phyloP scores from a whole-genome alignment of 1,140 invertebrate species.

The Coboldia fuscipes region DNA sequence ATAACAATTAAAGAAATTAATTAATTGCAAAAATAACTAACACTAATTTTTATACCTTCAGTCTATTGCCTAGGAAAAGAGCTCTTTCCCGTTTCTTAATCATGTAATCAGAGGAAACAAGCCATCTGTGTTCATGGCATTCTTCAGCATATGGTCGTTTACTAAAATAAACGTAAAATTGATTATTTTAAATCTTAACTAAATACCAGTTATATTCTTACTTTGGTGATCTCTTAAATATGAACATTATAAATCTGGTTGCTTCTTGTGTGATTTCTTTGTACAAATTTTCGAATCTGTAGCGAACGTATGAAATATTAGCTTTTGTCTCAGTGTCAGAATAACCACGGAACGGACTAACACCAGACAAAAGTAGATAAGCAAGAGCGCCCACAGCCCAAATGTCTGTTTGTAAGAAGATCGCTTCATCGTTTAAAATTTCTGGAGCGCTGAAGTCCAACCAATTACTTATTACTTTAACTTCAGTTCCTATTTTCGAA shows the following conservation, averaged over 20 bases:
- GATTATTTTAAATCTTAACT: conserved; percentile 7
- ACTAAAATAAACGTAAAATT: conserved; percentile 28
- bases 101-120: conserved; percentile 78
- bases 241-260: conserved; percentile 80
- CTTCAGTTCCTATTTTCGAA: conserved; percentile 50
- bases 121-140: conserved; percentile 88
- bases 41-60: conserved; percentile 32
- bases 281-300: conserved; percentile 83
- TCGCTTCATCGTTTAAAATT: conserved; percentile 64
- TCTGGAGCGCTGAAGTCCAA: conserved; percentile 60
- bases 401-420: conserved; percentile 78
- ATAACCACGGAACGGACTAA: conserved; percentile 72
- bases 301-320: conserved; percentile 84
- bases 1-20: conserved; percentile 6
- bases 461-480: conserved; percentile 24
- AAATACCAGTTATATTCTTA: conserved; percentile 23
- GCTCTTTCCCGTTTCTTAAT: conserved; percentile 76
- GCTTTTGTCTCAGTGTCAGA: conserved; percentile 67
- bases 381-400: conserved; percentile 87
- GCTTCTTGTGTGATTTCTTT: conserved; percentile 88
- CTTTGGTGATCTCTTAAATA: conserved; percentile 85
- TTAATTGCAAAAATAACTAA: conserved; percentile 2
- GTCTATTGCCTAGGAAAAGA: conserved; percentile 58
- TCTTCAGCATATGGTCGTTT: conserved; percentile 86
- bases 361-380: conserved; percentile 86